phyloP scores from a whole-genome alignment of 2,888 invertebrate species.

The Ametastegia equiseti region DNA sequence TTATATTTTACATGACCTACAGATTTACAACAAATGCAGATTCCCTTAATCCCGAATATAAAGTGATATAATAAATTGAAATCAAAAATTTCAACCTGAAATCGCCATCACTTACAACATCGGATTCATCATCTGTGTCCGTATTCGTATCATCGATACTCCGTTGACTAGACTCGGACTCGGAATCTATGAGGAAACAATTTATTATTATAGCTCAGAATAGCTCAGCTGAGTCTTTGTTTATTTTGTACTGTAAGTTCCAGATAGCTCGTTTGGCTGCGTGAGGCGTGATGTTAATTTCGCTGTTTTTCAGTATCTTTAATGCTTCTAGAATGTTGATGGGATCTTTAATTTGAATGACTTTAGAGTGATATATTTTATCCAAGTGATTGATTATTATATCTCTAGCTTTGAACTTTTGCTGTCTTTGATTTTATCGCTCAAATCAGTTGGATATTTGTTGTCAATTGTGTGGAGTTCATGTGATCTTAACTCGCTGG shows the following conservation, averaged over 20 bases:
- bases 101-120: no score
- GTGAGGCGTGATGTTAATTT: background rate
- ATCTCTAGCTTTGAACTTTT: conserved; percentile 24
- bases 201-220: no score
- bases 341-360: background rate
- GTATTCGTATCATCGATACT: no score
- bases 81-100: no score
- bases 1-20: no score
- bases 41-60: no score
- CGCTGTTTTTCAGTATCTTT: background rate
- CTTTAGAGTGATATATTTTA: background rate
- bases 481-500: conserved; percentile 23
- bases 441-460: background rate
- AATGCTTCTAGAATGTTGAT: background rate
- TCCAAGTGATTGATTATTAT: conserved; percentile 35
- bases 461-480: conserved; percentile 22
- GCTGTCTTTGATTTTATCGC: background rate
- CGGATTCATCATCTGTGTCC: no score
- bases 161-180: no score
- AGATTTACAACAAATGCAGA: no score
- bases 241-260: background rate
- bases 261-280: conserved; percentile 4
- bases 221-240: background rate
- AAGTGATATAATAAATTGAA: no score
- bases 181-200: no score